Conservation (phyloP, 2,113 vertebrate genomes). For the Eptatretus burgeri region DNA sequence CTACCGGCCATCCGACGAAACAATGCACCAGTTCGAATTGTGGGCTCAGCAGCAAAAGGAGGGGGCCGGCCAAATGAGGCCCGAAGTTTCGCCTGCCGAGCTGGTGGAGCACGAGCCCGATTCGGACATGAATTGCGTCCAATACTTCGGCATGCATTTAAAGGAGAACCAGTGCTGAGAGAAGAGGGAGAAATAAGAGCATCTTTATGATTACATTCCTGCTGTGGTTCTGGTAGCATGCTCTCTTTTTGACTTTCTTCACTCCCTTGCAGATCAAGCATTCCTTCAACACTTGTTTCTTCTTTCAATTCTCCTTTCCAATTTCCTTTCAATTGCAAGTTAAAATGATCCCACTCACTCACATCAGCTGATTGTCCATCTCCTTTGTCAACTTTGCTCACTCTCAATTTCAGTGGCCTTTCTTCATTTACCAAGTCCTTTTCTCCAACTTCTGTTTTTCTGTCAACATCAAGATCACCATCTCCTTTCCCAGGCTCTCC, state of each 20-base stretch:
- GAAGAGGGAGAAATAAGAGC: background rate
- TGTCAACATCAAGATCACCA: too few relatives aligned
- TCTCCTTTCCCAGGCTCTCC: too few relatives aligned
- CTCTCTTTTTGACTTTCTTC: background rate
- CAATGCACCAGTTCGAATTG: background rate
- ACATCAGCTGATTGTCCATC: too few relatives aligned
- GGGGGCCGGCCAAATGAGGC: constrained; percentile 2
- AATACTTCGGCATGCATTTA: background rate
- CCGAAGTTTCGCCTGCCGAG: background rate
- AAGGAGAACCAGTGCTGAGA: background rate
- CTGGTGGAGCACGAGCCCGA: background rate
- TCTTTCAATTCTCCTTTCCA: too few relatives aligned
- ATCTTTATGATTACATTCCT: background rate
- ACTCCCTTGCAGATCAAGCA: background rate
- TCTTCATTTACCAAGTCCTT: too few relatives aligned
- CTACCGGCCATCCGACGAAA: background rate
- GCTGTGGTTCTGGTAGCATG: background rate
- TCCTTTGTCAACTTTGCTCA: too few relatives aligned
- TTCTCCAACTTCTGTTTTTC: too few relatives aligned
- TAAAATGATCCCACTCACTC: too few relatives aligned
- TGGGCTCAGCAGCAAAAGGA: background rate
- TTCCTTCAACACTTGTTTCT: too few relatives aligned
- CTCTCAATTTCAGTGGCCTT: too few relatives aligned
- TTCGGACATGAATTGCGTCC: background rate
- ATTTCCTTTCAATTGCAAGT: too few relatives aligned